These are phyloP conservation scores for Poicephalus meyeri DNA, from an alignment of 2,113 vertebrate genomes.

Conservation along the genomic window DNA sequence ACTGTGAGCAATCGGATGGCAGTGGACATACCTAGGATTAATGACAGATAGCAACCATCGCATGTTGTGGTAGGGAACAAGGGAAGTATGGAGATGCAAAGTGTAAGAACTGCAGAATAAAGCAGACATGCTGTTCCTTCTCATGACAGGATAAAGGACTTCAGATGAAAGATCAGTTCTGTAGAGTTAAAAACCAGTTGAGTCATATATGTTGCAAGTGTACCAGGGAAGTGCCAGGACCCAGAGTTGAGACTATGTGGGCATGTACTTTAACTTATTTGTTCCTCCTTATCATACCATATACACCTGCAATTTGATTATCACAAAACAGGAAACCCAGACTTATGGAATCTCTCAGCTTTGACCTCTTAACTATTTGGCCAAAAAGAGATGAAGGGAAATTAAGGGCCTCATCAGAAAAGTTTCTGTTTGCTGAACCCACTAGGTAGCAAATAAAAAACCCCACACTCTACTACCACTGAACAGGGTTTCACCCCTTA, in stretches of 20 bases:
- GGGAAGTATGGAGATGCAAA: neutral
- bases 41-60: neutral
- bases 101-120: neutral
- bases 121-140: neutral
- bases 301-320: neutral
- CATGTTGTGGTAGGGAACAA: neutral
- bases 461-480: neutral
- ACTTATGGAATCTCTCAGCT: neutral
- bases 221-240: neutral
- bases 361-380: neutral
- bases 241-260: neutral
- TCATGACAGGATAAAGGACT: neutral
- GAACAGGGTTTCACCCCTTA: neutral
- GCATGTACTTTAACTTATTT: neutral
- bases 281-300: neutral
- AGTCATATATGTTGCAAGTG: neutral
- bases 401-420: neutral
- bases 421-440: neutral
- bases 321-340: neutral
- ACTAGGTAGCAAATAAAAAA: neutral
- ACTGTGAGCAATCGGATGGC: neutral
- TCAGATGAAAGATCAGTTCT: neutral
- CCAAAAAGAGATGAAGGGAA: neutral
- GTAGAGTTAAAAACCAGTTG: neutral
- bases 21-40: neutral